Evolutionary conservation across 2,888 invertebrate genomes (phyloP).

Genomic region (Drosophila anceps): DNA sequence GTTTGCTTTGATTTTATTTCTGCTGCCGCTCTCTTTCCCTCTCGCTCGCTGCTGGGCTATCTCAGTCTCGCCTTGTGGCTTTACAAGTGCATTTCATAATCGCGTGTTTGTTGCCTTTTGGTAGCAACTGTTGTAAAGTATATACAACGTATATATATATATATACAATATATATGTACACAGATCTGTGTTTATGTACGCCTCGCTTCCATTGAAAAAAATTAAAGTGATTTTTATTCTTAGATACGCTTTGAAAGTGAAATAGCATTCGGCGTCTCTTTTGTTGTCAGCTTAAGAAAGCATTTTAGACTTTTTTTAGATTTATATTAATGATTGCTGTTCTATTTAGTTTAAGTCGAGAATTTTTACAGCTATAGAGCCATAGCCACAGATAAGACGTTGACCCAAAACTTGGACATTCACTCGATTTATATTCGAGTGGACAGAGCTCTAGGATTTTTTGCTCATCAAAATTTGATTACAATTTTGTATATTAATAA

Average conservation of each 20-base stretch:
- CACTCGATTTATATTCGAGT: conserved; percentile 8
- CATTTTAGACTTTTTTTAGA: neutral
- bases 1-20: conserved; percentile 47
- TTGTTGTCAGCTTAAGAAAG: conserved; percentile 10
- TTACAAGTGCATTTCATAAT: conserved; percentile 64
- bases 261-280: conserved; percentile 39
- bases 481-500: neutral
- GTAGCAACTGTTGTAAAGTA: conserved; percentile 32
- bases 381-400: conserved; percentile 12
- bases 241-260: conserved; percentile 44
- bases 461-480: neutral
- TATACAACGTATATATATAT: conserved; percentile 4
- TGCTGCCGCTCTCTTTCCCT: conserved; percentile 13
- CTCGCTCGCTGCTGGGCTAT: neutral
- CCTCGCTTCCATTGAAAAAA: conserved; percentile 54
- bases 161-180: conserved; percentile 12
- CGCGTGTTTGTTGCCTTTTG: conserved; percentile 40
- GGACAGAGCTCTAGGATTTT: neutral
- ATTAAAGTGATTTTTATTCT: conserved; percentile 44
- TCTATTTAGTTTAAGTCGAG: conserved; percentile 4
- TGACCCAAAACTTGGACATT: conserved; percentile 29
- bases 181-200: conserved; percentile 14
- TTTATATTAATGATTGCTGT: conserved; percentile 21
- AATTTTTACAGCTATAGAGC: conserved; percentile 23
- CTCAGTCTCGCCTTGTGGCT: conserved; percentile 12